A percentile compares a stretch with the other conserved stretches of the same genome.
phyloP scores from a whole-genome alignment of 23 tunicate species.

The Styela clava region DNA sequence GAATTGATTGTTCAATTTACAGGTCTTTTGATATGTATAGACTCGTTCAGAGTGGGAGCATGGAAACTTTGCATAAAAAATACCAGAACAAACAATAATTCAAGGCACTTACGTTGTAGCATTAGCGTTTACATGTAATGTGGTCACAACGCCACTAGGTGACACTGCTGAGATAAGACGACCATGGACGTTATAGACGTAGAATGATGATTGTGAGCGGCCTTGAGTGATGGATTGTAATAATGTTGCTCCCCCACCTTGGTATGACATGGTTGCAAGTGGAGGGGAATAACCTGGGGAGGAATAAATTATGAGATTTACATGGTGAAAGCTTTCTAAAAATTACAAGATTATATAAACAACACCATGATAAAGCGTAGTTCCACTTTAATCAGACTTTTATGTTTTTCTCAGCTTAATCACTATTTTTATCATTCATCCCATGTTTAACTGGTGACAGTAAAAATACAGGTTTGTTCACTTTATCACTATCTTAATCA shows the following conservation, averaged over 20 bases:
- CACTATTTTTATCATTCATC: too few species aligned
- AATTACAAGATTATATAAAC: neutral
- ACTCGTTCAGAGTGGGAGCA: neutral
- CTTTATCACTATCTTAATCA: too few species aligned
- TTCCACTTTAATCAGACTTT: neutral
- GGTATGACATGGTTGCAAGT: conserved; percentile 65
- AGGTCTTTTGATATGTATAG: too few species aligned
- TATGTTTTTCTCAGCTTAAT: too few species aligned
- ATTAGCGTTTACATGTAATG: conserved; percentile 44
- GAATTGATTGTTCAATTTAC: too few species aligned
- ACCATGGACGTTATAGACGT: conserved; percentile 72
- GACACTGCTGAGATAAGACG: conserved; percentile 68
- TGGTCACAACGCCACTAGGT: conserved; percentile 71
- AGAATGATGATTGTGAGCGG: conserved; percentile 57
- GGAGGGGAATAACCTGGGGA: conserved; percentile 30
- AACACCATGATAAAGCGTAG: neutral
- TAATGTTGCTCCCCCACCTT: conserved; percentile 49
- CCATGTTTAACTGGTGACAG: too few species aligned
- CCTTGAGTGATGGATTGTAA: conserved; percentile 52
- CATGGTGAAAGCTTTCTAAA: neutral
- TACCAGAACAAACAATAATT: neutral
- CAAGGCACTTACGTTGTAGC: conserved; percentile 36
- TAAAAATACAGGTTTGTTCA: too few species aligned
- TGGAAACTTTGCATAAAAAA: neutral
- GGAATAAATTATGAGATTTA: neutral